phyloP scores from a whole-genome alignment of 2,797 vertebrate species.

The Rhinatrema bivittatum region DNA sequence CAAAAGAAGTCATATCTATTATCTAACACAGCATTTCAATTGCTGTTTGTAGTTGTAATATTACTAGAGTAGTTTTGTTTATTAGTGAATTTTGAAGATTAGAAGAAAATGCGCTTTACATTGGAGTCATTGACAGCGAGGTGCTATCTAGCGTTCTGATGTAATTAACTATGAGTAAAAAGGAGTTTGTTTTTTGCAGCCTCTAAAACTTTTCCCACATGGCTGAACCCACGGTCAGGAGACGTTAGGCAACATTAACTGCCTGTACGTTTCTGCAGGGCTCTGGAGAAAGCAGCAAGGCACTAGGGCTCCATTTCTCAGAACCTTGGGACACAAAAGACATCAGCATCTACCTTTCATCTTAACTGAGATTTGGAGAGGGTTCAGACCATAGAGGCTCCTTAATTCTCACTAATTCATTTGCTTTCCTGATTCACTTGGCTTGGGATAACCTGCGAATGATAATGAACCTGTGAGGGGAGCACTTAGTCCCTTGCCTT shows the following conservation, averaged over 20 bases:
- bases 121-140: constrained; percentile 60
- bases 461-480: constrained; percentile 86
- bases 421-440: constrained; percentile 96
- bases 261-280: constrained; percentile 64
- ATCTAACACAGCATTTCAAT: too few relatives aligned
- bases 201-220: constrained; percentile 79
- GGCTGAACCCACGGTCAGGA: constrained; percentile 83
- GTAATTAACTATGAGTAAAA: constrained; percentile 87
- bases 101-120: constrained; percentile 55
- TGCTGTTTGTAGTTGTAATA: too few relatives aligned
- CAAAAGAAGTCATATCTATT: too few relatives aligned
- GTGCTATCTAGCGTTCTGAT: constrained; percentile 63
- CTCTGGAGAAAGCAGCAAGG: constrained; percentile 50
- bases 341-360: constrained; percentile 87
- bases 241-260: constrained; percentile 86
- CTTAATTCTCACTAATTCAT: constrained; percentile 99
- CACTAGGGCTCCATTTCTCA: constrained; percentile 59
- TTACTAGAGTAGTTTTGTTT: constrained; percentile 69
- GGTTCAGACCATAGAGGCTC: constrained; percentile 91
- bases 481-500: constrained; percentile 85
- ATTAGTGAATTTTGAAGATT: constrained; percentile 59
- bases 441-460: constrained; percentile 85
- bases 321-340: constrained; percentile 77
- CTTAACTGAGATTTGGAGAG: constrained; percentile 92
- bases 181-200: constrained; percentile 61